These are phyloP conservation scores for Drosophila hydei DNA, from an alignment of 1,140 invertebrate genomes.

Conservation along the genomic window DNA sequence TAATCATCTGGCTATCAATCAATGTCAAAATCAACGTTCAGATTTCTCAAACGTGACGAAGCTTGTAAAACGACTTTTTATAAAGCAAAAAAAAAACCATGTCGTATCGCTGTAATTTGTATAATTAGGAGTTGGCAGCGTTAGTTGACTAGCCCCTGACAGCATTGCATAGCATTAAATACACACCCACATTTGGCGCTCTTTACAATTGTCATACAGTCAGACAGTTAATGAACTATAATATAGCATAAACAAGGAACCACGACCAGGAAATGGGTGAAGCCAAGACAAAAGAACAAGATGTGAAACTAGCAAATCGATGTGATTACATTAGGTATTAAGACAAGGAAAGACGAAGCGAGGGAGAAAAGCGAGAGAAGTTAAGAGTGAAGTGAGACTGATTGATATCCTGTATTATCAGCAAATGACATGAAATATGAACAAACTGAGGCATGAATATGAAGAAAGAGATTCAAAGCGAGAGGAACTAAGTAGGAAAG, in stretches of 20 bases:
- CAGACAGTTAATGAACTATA: slow-evolving; percentile 51
- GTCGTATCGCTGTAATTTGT: not conserved
- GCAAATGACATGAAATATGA: not conserved
- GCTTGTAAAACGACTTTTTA: slow-evolving; percentile 21
- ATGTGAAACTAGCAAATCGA: slow-evolving; percentile 54
- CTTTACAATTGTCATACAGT: not conserved
- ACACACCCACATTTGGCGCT: slow-evolving; percentile 14
- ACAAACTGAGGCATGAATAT: no score
- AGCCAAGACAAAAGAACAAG: slow-evolving; percentile 23
- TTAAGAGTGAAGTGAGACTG: not conserved
- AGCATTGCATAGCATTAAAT: slow-evolving; percentile 1
- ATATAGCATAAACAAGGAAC: slow-evolving; percentile 42
- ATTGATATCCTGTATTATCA: no score
- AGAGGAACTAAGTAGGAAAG: not conserved
- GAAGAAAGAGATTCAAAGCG: no score
- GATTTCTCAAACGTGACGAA: slow-evolving; percentile 40
- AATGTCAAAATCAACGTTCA: slow-evolving; percentile 19
- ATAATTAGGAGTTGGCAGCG: slow-evolving; percentile 17
- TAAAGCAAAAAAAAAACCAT: not conserved
- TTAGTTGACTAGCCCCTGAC: not conserved
- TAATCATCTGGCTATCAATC: slow-evolving; percentile 53
- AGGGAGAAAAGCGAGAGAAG: not conserved
- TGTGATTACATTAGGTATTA: slow-evolving; percentile 68
- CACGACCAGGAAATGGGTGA: slow-evolving; percentile 33
- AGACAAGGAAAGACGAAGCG: not conserved